phyloP scores from a whole-genome alignment of 2,113 vertebrate species.

The Heterochromis multidens region DNA sequence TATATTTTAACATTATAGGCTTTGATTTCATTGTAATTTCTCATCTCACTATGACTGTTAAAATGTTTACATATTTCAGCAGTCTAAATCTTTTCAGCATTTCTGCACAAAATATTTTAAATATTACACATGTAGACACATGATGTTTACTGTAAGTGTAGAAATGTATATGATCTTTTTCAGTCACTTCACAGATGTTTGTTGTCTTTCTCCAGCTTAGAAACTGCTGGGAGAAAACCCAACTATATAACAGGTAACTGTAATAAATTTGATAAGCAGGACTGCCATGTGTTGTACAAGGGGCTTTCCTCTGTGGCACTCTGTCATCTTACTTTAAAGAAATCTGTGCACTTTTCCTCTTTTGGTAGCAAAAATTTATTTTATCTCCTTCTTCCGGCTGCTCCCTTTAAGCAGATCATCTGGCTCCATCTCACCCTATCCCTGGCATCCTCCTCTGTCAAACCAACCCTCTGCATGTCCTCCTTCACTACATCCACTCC shows the following conservation, averaged over 20 bases:
- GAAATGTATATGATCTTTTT: background rate
- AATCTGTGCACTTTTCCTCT: background rate
- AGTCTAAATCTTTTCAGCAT: background rate
- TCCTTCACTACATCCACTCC: background rate
- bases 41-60: too few species aligned
- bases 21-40: too few species aligned
- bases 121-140: background rate
- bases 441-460: background rate
- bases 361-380: background rate
- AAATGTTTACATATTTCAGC: background rate
- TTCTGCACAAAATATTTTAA: background rate
- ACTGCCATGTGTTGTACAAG: too few species aligned
- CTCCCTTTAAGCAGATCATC: background rate
- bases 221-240: background rate
- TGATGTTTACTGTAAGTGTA: background rate
- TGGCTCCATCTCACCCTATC: background rate
- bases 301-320: too few species aligned
- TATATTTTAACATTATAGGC: too few species aligned
- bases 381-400: background rate
- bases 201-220: background rate
- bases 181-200: background rate
- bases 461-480: background rate
- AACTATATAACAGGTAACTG: background rate
- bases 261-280: background rate
- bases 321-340: background rate